These are phyloP conservation scores for Ptychoptera albimana DNA, from an alignment of 2,888 invertebrate genomes.

Conservation along the genomic window DNA sequence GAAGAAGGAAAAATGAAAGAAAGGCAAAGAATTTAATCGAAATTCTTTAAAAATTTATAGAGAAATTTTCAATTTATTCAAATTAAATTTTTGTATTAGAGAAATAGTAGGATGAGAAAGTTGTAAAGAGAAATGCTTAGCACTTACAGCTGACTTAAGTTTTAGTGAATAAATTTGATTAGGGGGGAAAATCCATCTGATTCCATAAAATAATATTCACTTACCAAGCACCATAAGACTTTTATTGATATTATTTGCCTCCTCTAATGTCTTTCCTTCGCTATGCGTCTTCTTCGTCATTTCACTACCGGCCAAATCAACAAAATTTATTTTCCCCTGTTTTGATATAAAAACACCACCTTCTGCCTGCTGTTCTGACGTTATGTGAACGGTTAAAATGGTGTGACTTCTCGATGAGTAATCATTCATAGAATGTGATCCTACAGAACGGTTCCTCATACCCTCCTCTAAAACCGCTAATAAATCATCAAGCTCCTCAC, in stretches of 20 bases:
- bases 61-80: neutral
- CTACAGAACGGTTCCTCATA: conserved; percentile 71
- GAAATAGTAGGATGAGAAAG: neutral
- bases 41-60: neutral
- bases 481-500: conserved; percentile 82
- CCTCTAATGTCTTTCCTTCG: conserved; percentile 75
- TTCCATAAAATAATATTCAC: neutral
- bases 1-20: neutral
- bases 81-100: neutral
- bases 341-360: conserved; percentile 74
- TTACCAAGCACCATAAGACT: conserved; percentile 85
- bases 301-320: conserved; percentile 92
- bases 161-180: no score
- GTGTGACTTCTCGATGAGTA: conserved; percentile 87
- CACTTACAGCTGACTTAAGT: no score
- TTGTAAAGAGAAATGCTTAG: no score
- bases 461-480: conserved; percentile 91
- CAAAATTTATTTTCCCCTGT: conserved; percentile 90
- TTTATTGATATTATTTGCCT: conserved; percentile 92
- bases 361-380: conserved; percentile 67
- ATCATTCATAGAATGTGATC: conserved; percentile 85
- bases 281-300: conserved; percentile 85
- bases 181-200: no score
- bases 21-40: neutral
- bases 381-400: conserved; percentile 76